Evolutionary conservation across 2,113 vertebrate species (phyloP).

Genomic region (human): GRCh38 chr6:144807501-144808000

Average conservation of each 20-base stretch:
- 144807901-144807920: neutral
- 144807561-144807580: neutral
- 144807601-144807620: neutral
- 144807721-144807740: neutral
- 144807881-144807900: neutral
- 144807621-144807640: neutral
- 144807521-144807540: neutral
- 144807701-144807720: neutral
- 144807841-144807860: neutral
- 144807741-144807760: neutral
- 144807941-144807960: conserved; percentile 2
- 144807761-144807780: neutral
- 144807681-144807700: neutral
- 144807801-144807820: neutral
- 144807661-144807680: neutral
- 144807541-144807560: neutral
- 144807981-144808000: neutral
- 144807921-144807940: neutral
- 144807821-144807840: neutral
- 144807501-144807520: neutral
- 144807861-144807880: neutral
- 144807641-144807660: neutral
- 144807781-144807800: neutral
- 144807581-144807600: neutral
- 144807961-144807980: neutral